Percentiles rank a stretch among this genome's conserved stretches.
Conservation (phyloP, 2,797 vertebrate genomes). For the Neoniphon sammara region DNA sequence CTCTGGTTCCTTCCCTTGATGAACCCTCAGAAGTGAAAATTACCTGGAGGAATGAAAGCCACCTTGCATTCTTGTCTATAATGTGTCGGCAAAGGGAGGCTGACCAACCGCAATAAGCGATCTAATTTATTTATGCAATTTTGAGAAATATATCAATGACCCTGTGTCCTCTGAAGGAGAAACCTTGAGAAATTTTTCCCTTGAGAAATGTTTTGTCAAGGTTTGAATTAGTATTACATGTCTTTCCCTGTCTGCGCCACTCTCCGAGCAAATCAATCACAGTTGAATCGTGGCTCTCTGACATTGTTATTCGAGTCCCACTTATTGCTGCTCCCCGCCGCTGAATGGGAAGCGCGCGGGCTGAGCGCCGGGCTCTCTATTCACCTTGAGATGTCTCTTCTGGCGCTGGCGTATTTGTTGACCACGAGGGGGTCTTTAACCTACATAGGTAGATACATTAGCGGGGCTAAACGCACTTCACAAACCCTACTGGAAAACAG, state of each 20-base stretch:
- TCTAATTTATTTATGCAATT: not conserved
- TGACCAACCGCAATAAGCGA: not conserved
- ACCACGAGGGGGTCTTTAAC: conserved; percentile 82
- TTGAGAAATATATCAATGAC: not conserved
- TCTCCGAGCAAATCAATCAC: conserved; percentile 48
- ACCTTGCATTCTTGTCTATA: not conserved
- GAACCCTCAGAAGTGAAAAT: not conserved
- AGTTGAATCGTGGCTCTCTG: conserved; percentile 40
- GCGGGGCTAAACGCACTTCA: conserved; percentile 74
- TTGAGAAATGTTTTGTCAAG: conserved; percentile 4
- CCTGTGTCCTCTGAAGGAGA: not conserved
- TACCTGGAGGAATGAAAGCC: not conserved
- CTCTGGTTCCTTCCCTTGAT: conserved; percentile 15
- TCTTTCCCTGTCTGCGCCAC: conserved; percentile 16
- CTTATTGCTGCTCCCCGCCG: conserved; percentile 50
- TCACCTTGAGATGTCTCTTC: conserved; percentile 80
- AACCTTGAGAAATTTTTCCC: not conserved
- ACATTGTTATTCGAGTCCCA: conserved; percentile 64
- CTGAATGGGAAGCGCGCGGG: conserved; percentile 36
- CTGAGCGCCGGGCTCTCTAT: conserved; percentile 30
- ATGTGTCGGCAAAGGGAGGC: not conserved
- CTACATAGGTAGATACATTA: conserved; percentile 83
- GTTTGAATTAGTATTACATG: not conserved
- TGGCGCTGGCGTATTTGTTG: conserved; percentile 71
- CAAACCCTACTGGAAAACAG: conserved; percentile 70